Base-by-base conservation (phyloP, 2,797 vertebrate species). In the Loris lydekkerianus region DNA sequence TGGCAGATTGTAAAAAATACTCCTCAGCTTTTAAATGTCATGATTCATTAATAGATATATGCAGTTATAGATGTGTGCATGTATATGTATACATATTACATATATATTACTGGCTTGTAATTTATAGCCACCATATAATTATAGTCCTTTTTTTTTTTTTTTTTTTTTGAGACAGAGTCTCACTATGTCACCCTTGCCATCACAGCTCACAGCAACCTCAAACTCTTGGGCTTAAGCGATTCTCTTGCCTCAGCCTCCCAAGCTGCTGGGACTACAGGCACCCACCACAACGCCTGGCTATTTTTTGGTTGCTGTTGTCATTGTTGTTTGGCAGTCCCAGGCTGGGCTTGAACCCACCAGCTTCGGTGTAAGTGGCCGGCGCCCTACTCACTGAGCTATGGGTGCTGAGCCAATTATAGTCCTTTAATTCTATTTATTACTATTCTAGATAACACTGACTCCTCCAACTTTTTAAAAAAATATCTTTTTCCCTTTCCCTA, bases 361-460 rank as follows among this genome's bases (percentile, higher is more conserved):
- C 49, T 53, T 53, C 14, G 1, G 49, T 53, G 49, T 53, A 53
- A 15, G 49, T 53, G 14, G 49, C 49, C 4, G 49, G 46, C 8
- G 46, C 46, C 46, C 46, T 53, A 53, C 49, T 53, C 49, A 53
- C 49, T 53, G 49, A 53, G 49, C 49, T 53, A 53, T 5, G 49
- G 49, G 49, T 3, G 1, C 49, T 5, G 14, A 53, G 49, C 14
- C 49, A 56, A 70, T 86, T 75, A 0, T 25, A 31, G 5, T 93
- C 67, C 10, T 29, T 78, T 67, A 72, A 76, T 93, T 95, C 29
- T 70, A 18, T 31, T 72, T 78, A 58, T 86, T 89, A 21, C 78
- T 91, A 91, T 89, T 93, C 58, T 65, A 67, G 29, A 86, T 69
- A 88, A 58, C 27, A 67, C 4, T 63, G 40, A 84, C 46, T 91